Evolutionary conservation across 1,140 invertebrate genomes (phyloP).

Genomic region (Oryctes rhinoceros): DNA sequence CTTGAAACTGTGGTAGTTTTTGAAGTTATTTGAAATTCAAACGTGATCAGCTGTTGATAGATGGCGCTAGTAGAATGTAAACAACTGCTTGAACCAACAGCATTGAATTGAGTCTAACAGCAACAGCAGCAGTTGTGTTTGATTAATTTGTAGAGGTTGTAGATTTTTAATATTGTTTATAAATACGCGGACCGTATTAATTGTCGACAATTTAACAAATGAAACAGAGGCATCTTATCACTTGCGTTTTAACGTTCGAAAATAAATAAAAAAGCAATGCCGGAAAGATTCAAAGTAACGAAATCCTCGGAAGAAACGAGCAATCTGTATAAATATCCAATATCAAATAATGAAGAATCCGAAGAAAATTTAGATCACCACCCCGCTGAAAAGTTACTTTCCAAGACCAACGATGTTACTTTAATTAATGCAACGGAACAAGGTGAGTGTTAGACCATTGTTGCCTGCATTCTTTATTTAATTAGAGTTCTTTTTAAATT

Average conservation of each 20-base stretch:
- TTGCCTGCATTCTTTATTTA: conserved; percentile 30
- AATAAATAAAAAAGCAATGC: conserved; percentile 16
- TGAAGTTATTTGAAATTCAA: not conserved
- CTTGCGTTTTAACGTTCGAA: not conserved
- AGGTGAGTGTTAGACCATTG: conserved; percentile 14
- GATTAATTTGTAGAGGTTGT: conserved; percentile 32
- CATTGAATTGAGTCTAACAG: not conserved
- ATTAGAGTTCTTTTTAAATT: conserved; percentile 35
- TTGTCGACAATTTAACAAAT: conserved; percentile 23
- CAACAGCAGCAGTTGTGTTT: conserved; percentile 36
- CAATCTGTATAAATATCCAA: conserved; percentile 28
- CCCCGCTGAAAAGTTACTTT: conserved; percentile 29
- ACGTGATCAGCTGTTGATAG: conserved; percentile 23
- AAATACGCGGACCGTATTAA: conserved; percentile 1
- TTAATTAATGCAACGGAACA: conserved; percentile 12
- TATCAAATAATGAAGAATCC: not conserved
- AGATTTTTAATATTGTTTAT: conserved; percentile 38
- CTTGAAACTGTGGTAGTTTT: not conserved
- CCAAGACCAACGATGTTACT: conserved; percentile 1
- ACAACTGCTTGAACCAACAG: not conserved
- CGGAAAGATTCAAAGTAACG: conserved; percentile 39
- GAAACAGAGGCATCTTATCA: not conserved
- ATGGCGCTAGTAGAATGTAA: conserved; percentile 24
- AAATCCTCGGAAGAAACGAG: conserved; percentile 4
- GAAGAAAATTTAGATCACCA: conserved; percentile 22